phyloP scores from a whole-genome alignment of 2,113 vertebrate genomes.

The Pogonocichla stellata region DNA sequence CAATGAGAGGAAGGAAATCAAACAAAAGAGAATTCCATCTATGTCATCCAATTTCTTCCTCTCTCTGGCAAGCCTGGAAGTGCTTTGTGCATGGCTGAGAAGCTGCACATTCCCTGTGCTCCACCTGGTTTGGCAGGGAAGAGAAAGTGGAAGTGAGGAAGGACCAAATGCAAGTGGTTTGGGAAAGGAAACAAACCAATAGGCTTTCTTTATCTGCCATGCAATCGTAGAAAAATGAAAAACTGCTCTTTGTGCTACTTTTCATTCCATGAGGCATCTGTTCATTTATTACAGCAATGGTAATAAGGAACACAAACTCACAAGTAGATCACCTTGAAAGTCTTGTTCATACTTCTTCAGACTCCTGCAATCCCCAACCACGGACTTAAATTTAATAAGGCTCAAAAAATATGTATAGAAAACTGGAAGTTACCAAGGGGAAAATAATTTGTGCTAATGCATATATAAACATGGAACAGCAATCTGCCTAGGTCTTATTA shows the following conservation, averaged over 20 bases:
- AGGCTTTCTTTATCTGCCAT: background rate
- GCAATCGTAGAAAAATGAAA: background rate
- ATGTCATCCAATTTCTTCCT: background rate
- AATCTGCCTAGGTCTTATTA: background rate
- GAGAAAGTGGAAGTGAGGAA: background rate
- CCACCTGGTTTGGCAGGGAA: background rate
- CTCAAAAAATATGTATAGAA: background rate
- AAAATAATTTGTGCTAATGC: background rate
- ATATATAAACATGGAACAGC: background rate
- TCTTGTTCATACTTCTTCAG: background rate
- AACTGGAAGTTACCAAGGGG: background rate
- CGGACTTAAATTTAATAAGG: background rate
- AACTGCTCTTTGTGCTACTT: background rate
- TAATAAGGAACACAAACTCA: background rate
- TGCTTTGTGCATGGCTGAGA: background rate
- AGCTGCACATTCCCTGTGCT: background rate
- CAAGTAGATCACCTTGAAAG: background rate
- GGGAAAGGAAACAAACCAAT: background rate
- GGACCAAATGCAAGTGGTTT: background rate
- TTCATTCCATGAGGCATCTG: background rate
- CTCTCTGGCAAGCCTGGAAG: background rate
- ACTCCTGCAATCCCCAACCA: background rate
- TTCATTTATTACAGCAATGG: background rate
- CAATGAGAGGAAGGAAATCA: slow-evolving; percentile 35
- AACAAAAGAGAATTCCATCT: slow-evolving; percentile 40